Evolutionary conservation across 1,140 invertebrate genomes (phyloP), one percentile per base, ranked within the genome.

Genomic region (Copidosoma floridanum): DNA sequence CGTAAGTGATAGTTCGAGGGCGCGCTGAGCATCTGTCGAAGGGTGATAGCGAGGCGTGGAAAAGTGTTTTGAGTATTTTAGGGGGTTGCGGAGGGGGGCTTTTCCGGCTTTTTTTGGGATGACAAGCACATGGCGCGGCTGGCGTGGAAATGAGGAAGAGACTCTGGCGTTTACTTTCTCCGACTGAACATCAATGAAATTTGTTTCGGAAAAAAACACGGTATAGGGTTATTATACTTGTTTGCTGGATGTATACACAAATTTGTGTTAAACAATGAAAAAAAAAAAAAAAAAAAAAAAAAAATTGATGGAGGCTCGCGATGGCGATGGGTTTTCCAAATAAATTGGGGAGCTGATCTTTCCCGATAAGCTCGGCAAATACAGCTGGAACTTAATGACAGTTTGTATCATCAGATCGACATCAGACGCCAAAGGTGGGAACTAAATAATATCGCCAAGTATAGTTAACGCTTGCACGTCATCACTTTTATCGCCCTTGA

Each of bases 81-180:
- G n/a, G 40, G 12, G 2, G 1, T 37, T 14, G 12, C n/a, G n/a
- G n/a, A n/a, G n/a, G n/a, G 12, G 21, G 16, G 18, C 41, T 61
- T 47, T 54, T 61, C 59, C 46, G 37, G 40, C 47, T 38, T 37
- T 35, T n/a, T n/a, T n/a, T 26, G 29, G 54, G 47, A 65, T 64
- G 65, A 62, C 46, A 65, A 68, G 78, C 78, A 79, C 75, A 78
- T 80, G 78, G 77, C 67, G 68, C 58, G 70, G 67, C 52, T 60
- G 53, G 26, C 44, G 32, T 41, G 24, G n/a, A 29, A 21, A 44
- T 27, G 68, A 74, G 77, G 78, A 77, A 79, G 75, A 73, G n/a
- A n/a, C n/a, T n/a, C n/a, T n/a, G n/a, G n/a, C n/a, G n/a, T n/a
- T n/a, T n/a, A n/a, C n/a, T n/a, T n/a, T n/a, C n/a, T n/a, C n/a